Base-by-base conservation (phyloP, 2,797 vertebrate species). In the Cynopterus sphinx region DNA sequence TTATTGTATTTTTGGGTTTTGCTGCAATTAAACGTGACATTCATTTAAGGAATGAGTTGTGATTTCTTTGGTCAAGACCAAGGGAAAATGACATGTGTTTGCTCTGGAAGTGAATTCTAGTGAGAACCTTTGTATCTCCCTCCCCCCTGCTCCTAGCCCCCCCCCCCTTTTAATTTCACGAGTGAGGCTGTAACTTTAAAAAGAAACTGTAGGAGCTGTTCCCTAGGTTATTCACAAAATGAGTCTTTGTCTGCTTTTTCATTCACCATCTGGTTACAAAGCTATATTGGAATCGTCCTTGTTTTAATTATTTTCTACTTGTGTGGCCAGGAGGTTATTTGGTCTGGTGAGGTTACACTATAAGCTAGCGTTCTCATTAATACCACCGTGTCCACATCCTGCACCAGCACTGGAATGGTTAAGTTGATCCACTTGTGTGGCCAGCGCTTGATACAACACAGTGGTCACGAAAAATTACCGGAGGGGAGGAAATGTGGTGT, bases 241-340 rank as follows among this genome's bases (percentile, higher is more conserved):
- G 94, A 97, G 95, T 83, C 97, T 96, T 98, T 97, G 97, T 67
- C 96, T 98, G 95, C 92, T 83, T 75, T 93, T 97, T 96, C 97
- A 94, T 97, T 97, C 63, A 12, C 98, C 98, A 98, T 98, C 98
- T 98, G 98, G 97, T 98, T 98, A 97, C 96, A 92, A 98, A 97
- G 12, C 96, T 96, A 96, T 97, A 97, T 96, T 91, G 95, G 96
- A 98, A 31, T 0, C 90, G 90, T 97, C 33, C 67, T 98, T 98
- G 97, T 98, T 98, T 98, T 98, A 98, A 98, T 98, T 98, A 98
- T 98, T 98, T 98, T 98, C 98, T 96, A 86, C 98, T 97, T 99
- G 98, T 99, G 98, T 99, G 98, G 98, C 97, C 98, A 98, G 98
- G 98, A 98, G 98, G 98, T 98, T 98, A 97, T 98, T 98, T 98